These are phyloP conservation scores for Acanthosepion pharaonis DNA, from an alignment of 2,888 invertebrate species.

Conservation along the genomic window DNA sequence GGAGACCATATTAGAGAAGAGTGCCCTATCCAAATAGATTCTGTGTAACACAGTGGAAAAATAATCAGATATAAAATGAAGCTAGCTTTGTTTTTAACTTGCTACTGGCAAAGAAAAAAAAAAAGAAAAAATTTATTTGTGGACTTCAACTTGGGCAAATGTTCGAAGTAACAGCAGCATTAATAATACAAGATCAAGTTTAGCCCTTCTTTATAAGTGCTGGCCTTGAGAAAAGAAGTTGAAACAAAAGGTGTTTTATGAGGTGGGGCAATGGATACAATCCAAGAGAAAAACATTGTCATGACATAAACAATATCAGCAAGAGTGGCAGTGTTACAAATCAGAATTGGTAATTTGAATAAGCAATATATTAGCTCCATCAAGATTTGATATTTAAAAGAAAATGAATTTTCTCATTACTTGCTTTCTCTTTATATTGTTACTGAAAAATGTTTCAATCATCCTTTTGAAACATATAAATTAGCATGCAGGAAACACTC, in stretches of 20 bases:
- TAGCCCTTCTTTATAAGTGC: neutral
- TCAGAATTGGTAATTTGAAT: neutral
- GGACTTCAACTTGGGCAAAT: conserved; percentile 21
- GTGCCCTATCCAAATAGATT: neutral
- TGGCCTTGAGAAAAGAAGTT: neutral
- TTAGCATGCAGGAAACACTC: neutral
- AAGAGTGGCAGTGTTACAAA: neutral
- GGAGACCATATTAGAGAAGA: neutral
- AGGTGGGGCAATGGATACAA: neutral
- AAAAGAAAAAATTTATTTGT: neutral
- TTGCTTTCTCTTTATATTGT: neutral
- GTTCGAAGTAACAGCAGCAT: neutral
- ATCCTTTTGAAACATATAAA: neutral
- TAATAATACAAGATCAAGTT: neutral
- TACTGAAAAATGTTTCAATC: neutral
- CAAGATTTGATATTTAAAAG: neutral
- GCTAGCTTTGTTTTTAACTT: conserved; percentile 2
- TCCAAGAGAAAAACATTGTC: neutral
- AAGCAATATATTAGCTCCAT: neutral
- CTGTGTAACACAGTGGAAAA: neutral
- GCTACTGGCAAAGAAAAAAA: neutral
- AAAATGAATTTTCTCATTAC: neutral
- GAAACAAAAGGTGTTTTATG: neutral
- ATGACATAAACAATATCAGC: neutral
- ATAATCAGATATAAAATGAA: neutral